Base-by-base conservation (phyloP, 2,113 vertebrate species). In the Zosterops lateralis region DNA sequence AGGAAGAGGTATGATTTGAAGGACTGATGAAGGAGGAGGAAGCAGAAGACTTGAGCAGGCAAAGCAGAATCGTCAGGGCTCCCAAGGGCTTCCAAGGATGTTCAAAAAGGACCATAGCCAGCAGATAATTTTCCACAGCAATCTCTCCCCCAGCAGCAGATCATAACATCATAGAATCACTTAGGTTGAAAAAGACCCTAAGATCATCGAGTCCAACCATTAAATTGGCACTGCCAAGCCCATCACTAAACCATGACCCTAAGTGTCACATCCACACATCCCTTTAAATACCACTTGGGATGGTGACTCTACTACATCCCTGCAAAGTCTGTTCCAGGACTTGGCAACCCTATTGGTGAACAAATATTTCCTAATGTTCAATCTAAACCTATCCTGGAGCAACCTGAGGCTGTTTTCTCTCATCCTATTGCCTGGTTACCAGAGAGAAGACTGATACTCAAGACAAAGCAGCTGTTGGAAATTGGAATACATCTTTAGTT, bases 201-300 rank as follows among this genome's bases (percentile, higher is more conserved):
- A 58, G 21, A n/a, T 13, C 9, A 10, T 19, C 0, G 0, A 71
- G 17, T 42, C 32, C 22, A 67, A 32, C 15, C 1, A 1, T 42
- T 14, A 29, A 42, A 4, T 47, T 1, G 18, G 1, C 14, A 14
- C 15, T 56, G 20, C 40, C 81, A 47, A 36, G 12, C 9, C 29
- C 10, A 24, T 36, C 31, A 29, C 24, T 24, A 61, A 91, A 10
- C 20, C 7, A 3, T 5, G 29, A 15, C 22, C 22, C 29, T 12
- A 8, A 51, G 10, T 3, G 9, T 21, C 38, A 22, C 10, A 5
- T 34, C 17, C 57, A 12, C 10, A 4, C 0, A 1, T 5, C 61
- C 71, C 71, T 48, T 65, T 26, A 60, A 85, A 70, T 22, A 4
- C 4, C 9, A 12, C 17, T 10, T 6, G 5, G 20, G 21, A 8